Percentiles rank a stretch among this genome's conserved stretches.
Evolutionary conservation across 2,113 vertebrate species (phyloP).

Genomic region (Entosphenus tridentatus): DNA sequence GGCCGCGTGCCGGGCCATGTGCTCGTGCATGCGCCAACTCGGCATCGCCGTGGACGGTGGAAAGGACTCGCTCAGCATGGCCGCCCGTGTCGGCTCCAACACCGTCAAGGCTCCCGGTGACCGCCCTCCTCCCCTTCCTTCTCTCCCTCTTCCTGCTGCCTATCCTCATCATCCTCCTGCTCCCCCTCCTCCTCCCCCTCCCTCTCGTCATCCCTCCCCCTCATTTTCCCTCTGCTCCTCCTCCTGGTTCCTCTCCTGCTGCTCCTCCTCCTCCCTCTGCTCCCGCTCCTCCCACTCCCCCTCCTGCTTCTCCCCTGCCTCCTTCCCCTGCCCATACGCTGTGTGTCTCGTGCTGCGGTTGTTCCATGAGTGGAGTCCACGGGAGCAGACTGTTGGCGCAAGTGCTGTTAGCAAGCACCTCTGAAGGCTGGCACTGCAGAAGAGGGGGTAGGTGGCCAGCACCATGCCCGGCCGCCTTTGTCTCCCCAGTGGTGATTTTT

Average conservation of each 20-base stretch:
- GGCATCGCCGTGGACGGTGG: slow-evolving; percentile 65
- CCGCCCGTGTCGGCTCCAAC: slow-evolving; percentile 40
- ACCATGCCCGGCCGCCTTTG: too few species aligned
- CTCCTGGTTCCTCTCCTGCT: neutral
- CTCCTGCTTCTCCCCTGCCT: too few species aligned
- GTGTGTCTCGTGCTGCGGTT: too few species aligned
- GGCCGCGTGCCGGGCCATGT: slow-evolving; percentile 57
- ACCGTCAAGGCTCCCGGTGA: slow-evolving; percentile 60
- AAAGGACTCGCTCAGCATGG: slow-evolving; percentile 84
- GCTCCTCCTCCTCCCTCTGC: neutral
- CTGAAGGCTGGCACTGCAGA: too few species aligned
- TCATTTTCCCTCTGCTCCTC: neutral
- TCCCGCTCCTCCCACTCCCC: neutral
- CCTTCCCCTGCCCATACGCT: too few species aligned
- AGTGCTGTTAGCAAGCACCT: too few species aligned
- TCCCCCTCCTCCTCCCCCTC: neutral
- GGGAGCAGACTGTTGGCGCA: too few species aligned
- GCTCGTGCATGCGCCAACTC: slow-evolving; percentile 39
- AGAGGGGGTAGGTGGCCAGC: too few species aligned
- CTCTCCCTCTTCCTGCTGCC: neutral
- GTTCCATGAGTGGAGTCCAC: too few species aligned
- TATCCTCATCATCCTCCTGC: neutral
- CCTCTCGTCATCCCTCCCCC: neutral
- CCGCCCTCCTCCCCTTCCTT: slow-evolving; percentile 7
- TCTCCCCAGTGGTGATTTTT: too few species aligned